Evolutionary conservation across 35 echinoderm and acorn worm species (phyloP), one percentile per base, ranked within the genome.

Genomic region (Chiridota heheva): DNA sequence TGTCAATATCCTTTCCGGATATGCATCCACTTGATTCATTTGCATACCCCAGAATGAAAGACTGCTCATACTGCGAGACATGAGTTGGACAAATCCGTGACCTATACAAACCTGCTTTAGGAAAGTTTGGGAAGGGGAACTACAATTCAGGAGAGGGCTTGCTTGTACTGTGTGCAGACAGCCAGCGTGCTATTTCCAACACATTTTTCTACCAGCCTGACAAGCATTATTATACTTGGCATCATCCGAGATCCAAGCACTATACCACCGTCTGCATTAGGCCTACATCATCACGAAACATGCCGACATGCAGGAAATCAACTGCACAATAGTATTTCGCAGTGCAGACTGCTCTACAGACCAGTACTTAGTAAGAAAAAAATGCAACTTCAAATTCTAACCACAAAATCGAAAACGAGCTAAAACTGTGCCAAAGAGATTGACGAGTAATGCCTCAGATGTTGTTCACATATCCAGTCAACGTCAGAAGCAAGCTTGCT

Each of bases 221-320:
- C 47, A 76, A 84, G 63, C 58, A 84, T 31, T 85, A 69, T 73
- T 77, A 68, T 63, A 77, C 88, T 58, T 90, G 87, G 79, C 49
- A 39, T 20, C 87, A 83, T 60, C 82, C 81, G 39, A 84, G 81
- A 61, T 91, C 88, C 2, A 89, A 84, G 35, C 61, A 70, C 46
- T 71, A 42, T 38, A 43, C 77, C 44, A 61, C 85, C n/a, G 81
- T 91, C 18, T n/a, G n/a, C n/a, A n/a, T n/a, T n/a, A n/a, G n/a
- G 81, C 84, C 64, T 91, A 59, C 81, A 72, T 90, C 32, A 32
- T 90, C n/a, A 90, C 73, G 2, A 56, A 62, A 31, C 76, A 60
- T 44, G 39, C 17, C 33, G 55, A 77, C 42, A 6, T 90, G 13
- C 25, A 33, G 4, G 63, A 78, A 48, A 39, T 84, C 28, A 70